Base-by-base conservation (phyloP, 2,888 invertebrate species). In the Pilophorus perplexus region DNA sequence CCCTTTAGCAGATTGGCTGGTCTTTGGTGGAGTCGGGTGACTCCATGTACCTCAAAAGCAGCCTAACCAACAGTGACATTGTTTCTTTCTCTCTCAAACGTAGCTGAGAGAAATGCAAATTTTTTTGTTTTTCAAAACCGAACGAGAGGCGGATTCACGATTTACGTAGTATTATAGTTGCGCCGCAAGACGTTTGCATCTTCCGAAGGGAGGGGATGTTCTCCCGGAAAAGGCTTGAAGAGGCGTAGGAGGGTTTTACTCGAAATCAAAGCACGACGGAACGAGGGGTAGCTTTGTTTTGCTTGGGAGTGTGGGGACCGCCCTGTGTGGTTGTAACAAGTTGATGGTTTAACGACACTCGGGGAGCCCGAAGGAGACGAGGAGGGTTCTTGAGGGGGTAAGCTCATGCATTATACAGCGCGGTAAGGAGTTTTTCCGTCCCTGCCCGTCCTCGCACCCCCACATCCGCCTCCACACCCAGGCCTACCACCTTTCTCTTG, bases 271-370 rank as follows among this genome's bases (percentile, higher is more conserved):
- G n/a, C n/a, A 12, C 33, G 33, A 8, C 33, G 33, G 12, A 18
- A 20, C 16, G 52, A 52, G 25, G 28, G 52, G 28, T 52, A 10
- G 52, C 52, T 52, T 52, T 52, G 52, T 52, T 52, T 52, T 52
- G 52, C 52, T 52, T 18, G 14, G 27, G 5, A 14, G 22, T 6
- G 25, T 8, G 27, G n/a, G 52, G 18, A 25, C 16, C 37, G n/a
- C n/a, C n/a, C n/a, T n/a, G 10, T 54, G 54, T 33, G 55, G 55
- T 55, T 55, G 55, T 55, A 55, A 55, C 55, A 55, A 55, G 55
- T 55, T 55, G 55, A 55, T 55, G 55, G 55, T 55, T 55, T 55
- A 55, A 55, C 55, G 55, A 55, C 55, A 55, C 55, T 55, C 55
- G 37, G 55, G 33, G 54, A 33, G 18, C 33, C 27, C 37, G 23